Conservation (phyloP, 2,888 invertebrate genomes). For the Melieria crassipennis region DNA sequence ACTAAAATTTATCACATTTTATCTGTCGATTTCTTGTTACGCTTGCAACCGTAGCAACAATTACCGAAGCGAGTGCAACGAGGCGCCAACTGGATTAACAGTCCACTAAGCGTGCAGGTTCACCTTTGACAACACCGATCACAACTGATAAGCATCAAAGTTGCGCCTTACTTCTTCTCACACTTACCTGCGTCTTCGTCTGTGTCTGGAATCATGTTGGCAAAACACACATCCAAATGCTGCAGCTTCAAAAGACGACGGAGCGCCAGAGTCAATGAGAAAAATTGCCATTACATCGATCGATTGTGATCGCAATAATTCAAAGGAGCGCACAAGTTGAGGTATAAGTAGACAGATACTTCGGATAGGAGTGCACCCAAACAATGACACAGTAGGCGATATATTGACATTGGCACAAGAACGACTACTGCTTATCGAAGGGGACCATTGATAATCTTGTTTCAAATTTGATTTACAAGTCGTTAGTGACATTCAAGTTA, state of each 20-base stretch:
- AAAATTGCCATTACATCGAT: no score
- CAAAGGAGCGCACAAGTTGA: no score
- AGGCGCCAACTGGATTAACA: conserved; percentile 27
- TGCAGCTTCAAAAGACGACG: no score
- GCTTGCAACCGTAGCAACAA: neutral
- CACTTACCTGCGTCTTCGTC: no score
- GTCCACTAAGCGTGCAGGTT: neutral
- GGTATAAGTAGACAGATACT: no score
- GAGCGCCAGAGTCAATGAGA: no score
- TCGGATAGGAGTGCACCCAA: neutral
- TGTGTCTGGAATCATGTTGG: conserved; percentile 1
- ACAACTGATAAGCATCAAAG: conserved; percentile 27
- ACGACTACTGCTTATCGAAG: neutral
- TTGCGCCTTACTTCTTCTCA: conserved; percentile 2
- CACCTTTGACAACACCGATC: conserved; percentile 31
- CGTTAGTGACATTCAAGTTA: no score
- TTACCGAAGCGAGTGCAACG: neutral
- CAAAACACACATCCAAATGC: neutral
- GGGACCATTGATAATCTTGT: conserved; percentile 5
- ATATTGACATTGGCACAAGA: conserved; percentile 20
- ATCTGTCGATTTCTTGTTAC: no score
- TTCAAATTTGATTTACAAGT: neutral
- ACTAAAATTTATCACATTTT: no score
- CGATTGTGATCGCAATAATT: no score
- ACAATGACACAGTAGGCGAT: conserved; percentile 34